Evolutionary conservation across 2,888 invertebrate genomes (phyloP).

Genomic region (Diplazon laetatorius): DNA sequence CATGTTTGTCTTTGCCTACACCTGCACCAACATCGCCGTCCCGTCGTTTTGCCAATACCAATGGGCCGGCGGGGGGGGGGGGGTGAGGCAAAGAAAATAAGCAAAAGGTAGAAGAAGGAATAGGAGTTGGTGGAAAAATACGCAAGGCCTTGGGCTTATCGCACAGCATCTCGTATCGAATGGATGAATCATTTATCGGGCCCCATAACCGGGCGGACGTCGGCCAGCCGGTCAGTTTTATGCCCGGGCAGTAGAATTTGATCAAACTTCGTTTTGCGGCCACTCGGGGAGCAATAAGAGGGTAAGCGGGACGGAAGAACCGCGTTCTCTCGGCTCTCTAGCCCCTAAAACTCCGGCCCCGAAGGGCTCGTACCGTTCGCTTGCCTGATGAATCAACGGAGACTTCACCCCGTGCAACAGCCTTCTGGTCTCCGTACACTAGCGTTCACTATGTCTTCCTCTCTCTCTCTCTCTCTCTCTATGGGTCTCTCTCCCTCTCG

Average conservation of each 20-base stretch:
- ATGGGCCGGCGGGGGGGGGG: constrained; percentile 18
- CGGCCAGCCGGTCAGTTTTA: constrained; percentile 80
- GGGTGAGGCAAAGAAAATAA: not conserved
- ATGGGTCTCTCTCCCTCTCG: constrained; percentile 42
- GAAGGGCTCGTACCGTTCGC: constrained; percentile 71
- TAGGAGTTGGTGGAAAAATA: constrained; percentile 1
- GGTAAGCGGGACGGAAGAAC: constrained; percentile 52
- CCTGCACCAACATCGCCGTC: constrained; percentile 36
- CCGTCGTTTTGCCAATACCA: constrained; percentile 45
- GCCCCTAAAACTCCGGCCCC: constrained; percentile 73
- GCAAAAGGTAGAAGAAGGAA: constrained; percentile 18
- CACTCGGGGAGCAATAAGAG: constrained; percentile 83
- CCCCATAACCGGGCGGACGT: constrained; percentile 76
- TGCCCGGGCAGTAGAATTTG: constrained; percentile 82
- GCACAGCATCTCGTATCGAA: constrained; percentile 73
- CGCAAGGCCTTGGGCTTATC: constrained; percentile 69
- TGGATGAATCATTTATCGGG: constrained; percentile 82
- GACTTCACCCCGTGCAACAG: constrained; percentile 55
- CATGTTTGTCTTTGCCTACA: constrained; percentile 49
- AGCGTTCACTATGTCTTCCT: constrained; percentile 54
- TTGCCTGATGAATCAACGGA: constrained; percentile 74
- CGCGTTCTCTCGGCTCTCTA: constrained; percentile 11
- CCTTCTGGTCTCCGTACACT: constrained; percentile 31
- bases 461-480: constrained; percentile 51
- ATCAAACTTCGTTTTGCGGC: constrained; percentile 83